These are phyloP conservation scores for Salarias fasciatus DNA, from an alignment of 2,797 vertebrate species.

Conservation along the genomic window DNA sequence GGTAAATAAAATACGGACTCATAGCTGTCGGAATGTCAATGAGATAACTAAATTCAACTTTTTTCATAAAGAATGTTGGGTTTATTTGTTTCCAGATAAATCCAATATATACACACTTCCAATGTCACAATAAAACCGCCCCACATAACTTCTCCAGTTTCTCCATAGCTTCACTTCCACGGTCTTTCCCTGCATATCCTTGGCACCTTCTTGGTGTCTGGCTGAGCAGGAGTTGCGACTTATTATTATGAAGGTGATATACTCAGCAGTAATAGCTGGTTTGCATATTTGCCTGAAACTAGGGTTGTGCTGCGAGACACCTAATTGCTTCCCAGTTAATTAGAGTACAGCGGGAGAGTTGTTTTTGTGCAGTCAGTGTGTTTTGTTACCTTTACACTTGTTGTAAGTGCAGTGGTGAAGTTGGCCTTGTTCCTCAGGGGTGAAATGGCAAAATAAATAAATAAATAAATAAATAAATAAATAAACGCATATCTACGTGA, in stretches of 20 bases:
- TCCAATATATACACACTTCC: no score
- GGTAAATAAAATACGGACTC: constrained; percentile 3
- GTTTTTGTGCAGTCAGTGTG: constrained; percentile 24
- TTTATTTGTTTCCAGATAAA: no score
- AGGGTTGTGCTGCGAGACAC: constrained; percentile 2
- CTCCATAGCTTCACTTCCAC: not conserved
- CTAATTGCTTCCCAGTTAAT: constrained; percentile 52
- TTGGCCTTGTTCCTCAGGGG: not conserved
- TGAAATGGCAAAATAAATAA: constrained; percentile 1
- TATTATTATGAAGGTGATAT: constrained; percentile 28
- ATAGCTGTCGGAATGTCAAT: not conserved
- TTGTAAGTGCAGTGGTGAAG: not conserved
- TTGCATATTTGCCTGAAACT: constrained; percentile 21
- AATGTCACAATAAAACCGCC: not conserved
- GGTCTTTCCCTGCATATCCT: not conserved
- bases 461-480: no score
- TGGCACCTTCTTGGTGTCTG: constrained; percentile 16
- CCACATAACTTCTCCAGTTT: constrained; percentile 3
- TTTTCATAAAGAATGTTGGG: no score
- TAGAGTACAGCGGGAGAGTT: constrained; percentile 11
- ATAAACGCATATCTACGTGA: not conserved
- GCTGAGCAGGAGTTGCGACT: constrained; percentile 31
- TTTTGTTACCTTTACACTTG: constrained; percentile 20
- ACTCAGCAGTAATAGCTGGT: constrained; percentile 19
- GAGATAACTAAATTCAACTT: not conserved